phyloP scores from a whole-genome alignment of 2,113 vertebrate genomes.

The Lycaon pictus region DNA sequence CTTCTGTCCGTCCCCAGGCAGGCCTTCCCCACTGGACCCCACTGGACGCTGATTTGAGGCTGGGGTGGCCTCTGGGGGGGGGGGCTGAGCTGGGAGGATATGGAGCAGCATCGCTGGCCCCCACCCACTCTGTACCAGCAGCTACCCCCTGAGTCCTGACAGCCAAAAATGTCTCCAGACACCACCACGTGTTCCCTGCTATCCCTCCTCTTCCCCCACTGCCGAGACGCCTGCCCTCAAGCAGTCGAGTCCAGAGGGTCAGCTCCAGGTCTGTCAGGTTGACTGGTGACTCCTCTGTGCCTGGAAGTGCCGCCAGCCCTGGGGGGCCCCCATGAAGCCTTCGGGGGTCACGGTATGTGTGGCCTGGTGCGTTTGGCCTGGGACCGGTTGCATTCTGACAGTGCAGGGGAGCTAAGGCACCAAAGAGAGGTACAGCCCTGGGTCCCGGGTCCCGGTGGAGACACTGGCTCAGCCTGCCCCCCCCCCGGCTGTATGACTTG shows the following conservation, averaged over 20 bases:
- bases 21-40: background rate
- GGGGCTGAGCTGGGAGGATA: fast-evolving
- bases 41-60: fast-evolving
- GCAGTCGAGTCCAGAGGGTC: fast-evolving
- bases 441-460: fast-evolving
- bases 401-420: fast-evolving
- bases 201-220: fast-evolving
- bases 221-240: fast-evolving
- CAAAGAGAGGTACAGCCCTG: background rate
- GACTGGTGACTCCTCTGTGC: background rate
- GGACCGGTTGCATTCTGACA: fast-evolving
- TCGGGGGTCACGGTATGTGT: background rate
- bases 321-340: background rate
- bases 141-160: no score
- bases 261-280: fast-evolving
- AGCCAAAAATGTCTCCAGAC: no score
- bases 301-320: background rate
- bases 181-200: background rate
- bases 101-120: background rate
- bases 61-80: background rate
- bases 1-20: fast-evolving
- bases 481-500: background rate
- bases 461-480: background rate
- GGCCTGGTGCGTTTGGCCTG: fast-evolving
- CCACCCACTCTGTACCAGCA: fast-evolving